These are phyloP conservation scores for Brachyrhaphis roseni DNA, from an alignment of 2,797 vertebrate genomes.

Conservation along the genomic window DNA sequence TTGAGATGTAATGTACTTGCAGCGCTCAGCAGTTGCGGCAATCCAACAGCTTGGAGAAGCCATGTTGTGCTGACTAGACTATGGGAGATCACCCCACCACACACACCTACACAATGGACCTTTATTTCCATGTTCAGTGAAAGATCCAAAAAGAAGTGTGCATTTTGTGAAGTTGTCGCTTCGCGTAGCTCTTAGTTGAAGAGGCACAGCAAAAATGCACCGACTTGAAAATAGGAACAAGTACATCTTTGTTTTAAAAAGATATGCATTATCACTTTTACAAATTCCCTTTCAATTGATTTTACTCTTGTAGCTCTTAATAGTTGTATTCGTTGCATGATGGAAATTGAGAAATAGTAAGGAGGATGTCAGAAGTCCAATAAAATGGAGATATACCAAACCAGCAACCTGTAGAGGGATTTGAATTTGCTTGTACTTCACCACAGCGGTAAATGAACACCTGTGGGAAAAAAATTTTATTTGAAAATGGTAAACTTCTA, in stretches of 20 bases:
- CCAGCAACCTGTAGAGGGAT: not conserved
- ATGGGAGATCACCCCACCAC: conserved; percentile 37
- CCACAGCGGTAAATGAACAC: not conserved
- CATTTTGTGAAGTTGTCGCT: not conserved
- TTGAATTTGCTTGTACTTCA: not conserved
- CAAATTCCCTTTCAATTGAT: not conserved
- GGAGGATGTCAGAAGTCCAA: not conserved
- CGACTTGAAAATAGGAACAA: conserved; percentile 14
- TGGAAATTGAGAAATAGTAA: not conserved
- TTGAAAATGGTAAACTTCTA: no score
- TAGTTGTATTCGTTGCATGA: not conserved
- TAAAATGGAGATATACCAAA: not conserved
- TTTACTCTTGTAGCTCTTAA: not conserved
- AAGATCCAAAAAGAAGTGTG: conserved; percentile 28
- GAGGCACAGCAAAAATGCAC: not conserved
- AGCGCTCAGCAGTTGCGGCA: conserved; percentile 71
- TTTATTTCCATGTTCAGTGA: conserved; percentile 37
- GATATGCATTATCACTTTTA: not conserved
- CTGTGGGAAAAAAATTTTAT: no score
- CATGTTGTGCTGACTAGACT: conserved; percentile 77
- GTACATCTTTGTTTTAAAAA: not conserved
- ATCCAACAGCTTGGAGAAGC: conserved; percentile 67
- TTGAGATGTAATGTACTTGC: conserved; percentile 77
- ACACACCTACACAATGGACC: conserved; percentile 53
- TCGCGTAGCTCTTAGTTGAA: conserved; percentile 21